phyloP scores from a whole-genome alignment of 2,797 vertebrate genomes.

The Poecilia gillii region DNA sequence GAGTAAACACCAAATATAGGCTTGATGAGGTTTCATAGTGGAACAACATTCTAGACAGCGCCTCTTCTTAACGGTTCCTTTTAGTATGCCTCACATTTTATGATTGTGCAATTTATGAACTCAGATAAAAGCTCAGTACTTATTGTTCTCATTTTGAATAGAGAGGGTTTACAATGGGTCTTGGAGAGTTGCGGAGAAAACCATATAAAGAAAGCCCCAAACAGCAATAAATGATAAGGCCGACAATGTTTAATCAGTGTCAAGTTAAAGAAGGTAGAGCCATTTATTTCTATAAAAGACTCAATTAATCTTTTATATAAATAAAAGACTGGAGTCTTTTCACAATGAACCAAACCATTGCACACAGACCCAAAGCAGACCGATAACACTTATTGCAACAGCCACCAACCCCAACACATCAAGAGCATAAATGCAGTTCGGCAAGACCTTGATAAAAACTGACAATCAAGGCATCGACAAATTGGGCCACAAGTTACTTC shows the following conservation, averaged over 20 bases:
- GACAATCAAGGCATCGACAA: neutral
- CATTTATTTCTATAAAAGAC: too few species aligned
- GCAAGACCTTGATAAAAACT: neutral
- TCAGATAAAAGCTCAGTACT: conserved; percentile 41
- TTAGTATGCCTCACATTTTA: conserved; percentile 16
- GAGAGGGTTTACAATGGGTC: conserved; percentile 35
- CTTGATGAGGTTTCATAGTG: neutral
- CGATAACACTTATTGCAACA: neutral
- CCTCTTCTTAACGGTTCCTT: conserved; percentile 10
- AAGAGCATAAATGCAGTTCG: neutral
- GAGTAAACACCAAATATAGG: conserved; percentile 1
- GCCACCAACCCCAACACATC: neutral
- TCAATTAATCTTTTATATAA: neutral
- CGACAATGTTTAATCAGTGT: conserved; percentile 42
- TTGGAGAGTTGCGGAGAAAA: conserved; percentile 30
- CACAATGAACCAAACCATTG: neutral
- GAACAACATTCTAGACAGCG: conserved; percentile 4
- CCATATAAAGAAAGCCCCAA: conserved; percentile 9
- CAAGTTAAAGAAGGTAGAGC: neutral
- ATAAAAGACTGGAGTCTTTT: neutral
- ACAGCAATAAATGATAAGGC: conserved; percentile 31
- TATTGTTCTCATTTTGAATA: conserved; percentile 61
- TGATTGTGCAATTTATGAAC: conserved; percentile 58
- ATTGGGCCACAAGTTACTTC: neutral
- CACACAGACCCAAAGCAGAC: neutral